Percentiles rank a stretch among this genome's conserved stretches.
Evolutionary conservation across 2,113 vertebrate species (phyloP).

Genomic region (Ictalurus punctatus): DNA sequence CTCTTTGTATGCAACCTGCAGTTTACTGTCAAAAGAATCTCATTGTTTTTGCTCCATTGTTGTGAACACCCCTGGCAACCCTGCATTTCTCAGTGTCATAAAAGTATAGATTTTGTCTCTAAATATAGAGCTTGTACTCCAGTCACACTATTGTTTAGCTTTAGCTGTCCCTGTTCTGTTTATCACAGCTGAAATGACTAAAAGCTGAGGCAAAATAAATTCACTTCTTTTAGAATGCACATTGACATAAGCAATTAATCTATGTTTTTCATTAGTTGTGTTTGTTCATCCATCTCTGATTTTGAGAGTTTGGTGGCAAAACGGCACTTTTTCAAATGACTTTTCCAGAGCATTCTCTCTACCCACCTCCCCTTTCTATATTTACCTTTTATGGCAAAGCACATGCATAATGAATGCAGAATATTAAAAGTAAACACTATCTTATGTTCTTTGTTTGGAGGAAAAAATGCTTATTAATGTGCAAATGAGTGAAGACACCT

Average conservation of each 20-base stretch:
- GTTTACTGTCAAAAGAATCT: conserved; percentile 66
- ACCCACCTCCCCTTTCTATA: conserved; percentile 13
- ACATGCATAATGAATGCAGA: conserved; percentile 47
- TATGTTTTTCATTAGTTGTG: conserved; percentile 13
- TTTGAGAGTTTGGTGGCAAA: conserved; percentile 24
- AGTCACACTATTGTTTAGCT: conserved; percentile 44
- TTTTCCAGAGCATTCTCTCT: background rate
- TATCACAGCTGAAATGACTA: conserved; percentile 30
- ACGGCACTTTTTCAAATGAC: background rate
- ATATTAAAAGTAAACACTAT: conserved; percentile 52
- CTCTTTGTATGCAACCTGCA: conserved; percentile 96
- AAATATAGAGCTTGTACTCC: conserved; percentile 46
- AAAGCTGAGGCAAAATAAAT: conserved; percentile 23
- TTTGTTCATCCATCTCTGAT: conserved; percentile 11
- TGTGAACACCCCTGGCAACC: conserved; percentile 44
- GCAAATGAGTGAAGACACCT: conserved; percentile 57
- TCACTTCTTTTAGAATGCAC: background rate
- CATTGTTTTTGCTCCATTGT: conserved; percentile 54
- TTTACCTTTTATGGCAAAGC: conserved; percentile 43
- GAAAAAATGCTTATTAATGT: conserved; percentile 56
- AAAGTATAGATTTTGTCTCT: conserved; percentile 53
- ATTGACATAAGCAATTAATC: conserved; percentile 16
- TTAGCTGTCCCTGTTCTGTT: conserved; percentile 38
- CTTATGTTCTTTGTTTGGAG: conserved; percentile 47
- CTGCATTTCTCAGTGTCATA: conserved; percentile 50